phyloP scores from a whole-genome alignment of 1,140 invertebrate species.

The Sarcophaga peregrina region DNA sequence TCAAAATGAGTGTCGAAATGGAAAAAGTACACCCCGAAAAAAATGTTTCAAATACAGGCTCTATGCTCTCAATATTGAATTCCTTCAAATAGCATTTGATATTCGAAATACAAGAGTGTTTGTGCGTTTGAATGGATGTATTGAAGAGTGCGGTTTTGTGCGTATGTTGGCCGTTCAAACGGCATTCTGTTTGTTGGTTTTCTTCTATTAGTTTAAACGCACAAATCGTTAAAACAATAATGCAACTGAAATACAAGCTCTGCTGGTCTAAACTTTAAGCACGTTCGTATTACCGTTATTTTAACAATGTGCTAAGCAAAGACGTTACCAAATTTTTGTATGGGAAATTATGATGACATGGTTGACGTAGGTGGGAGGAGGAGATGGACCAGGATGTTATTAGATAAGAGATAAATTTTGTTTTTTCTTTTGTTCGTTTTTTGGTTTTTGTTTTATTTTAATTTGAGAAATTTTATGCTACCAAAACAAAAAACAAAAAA shows the following conservation, averaged over 20 bases:
- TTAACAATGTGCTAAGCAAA: constrained; percentile 27
- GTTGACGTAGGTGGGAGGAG: no score
- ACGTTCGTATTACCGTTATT: constrained; percentile 26
- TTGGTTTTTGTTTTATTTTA: background rate
- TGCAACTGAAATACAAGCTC: background rate
- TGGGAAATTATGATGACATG: no score
- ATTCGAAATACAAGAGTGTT: background rate
- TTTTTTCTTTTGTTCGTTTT: background rate
- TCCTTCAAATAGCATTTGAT: background rate
- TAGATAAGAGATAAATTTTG: background rate
- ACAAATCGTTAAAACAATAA: background rate
- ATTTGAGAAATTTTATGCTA: no score
- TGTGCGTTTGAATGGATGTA: background rate
- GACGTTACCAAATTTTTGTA: background rate
- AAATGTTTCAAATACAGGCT: no score
- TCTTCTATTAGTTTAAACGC: no score
- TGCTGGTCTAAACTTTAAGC: constrained; percentile 12
- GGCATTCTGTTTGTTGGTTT: background rate
- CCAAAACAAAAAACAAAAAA: no score
- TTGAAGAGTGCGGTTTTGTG: background rate
- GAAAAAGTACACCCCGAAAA: no score
- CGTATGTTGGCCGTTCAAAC: background rate
- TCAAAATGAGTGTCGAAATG: no score
- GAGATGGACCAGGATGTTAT: background rate
- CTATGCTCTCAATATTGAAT: no score